A percentile compares a stretch with the other conserved stretches of the same genome.
These are phyloP conservation scores for Semotilus atromaculatus DNA, from an alignment of 2,797 vertebrate species.

Conservation along the genomic window DNA sequence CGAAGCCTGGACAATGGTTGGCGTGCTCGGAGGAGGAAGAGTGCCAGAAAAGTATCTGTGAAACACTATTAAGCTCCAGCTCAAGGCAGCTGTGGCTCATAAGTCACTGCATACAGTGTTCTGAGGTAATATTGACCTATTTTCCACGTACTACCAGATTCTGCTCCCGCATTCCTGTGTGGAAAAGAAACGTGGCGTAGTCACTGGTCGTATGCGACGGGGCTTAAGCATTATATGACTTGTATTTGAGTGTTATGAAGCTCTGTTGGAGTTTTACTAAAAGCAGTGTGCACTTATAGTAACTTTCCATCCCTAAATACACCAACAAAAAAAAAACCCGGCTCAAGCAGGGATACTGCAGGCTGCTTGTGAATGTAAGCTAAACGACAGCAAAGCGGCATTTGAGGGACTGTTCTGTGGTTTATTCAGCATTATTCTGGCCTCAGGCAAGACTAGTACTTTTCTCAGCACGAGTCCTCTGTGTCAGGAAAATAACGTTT, in stretches of 20 bases:
- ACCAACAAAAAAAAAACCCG: neutral
- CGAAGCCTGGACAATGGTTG: constrained; percentile 65
- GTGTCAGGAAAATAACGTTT: constrained; percentile 20
- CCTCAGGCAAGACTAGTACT: neutral
- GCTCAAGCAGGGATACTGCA: neutral
- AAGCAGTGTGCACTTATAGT: constrained; percentile 30
- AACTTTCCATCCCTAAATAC: constrained; percentile 46
- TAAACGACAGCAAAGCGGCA: neutral
- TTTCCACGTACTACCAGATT: constrained; percentile 18
- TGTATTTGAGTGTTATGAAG: constrained; percentile 1
- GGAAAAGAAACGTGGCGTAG: constrained; percentile 3
- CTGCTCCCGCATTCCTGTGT: constrained; percentile 16
- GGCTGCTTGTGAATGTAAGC: constrained; percentile 18
- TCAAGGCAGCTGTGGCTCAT: constrained; percentile 58
- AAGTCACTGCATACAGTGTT: constrained; percentile 47
- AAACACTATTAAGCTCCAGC: constrained; percentile 45
- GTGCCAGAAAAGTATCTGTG: constrained; percentile 51
- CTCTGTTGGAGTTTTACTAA: constrained; percentile 27
- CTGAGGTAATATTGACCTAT: neutral
- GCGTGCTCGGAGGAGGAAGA: constrained; percentile 50
- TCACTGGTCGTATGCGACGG: neutral
- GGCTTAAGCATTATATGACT: constrained; percentile 33
- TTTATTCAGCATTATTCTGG: constrained; percentile 15
- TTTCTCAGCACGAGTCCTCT: constrained; percentile 2
- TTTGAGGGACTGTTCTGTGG: neutral